Evolutionary conservation across 2,888 invertebrate species (phyloP).

Genomic region (Apamea sordens): DNA sequence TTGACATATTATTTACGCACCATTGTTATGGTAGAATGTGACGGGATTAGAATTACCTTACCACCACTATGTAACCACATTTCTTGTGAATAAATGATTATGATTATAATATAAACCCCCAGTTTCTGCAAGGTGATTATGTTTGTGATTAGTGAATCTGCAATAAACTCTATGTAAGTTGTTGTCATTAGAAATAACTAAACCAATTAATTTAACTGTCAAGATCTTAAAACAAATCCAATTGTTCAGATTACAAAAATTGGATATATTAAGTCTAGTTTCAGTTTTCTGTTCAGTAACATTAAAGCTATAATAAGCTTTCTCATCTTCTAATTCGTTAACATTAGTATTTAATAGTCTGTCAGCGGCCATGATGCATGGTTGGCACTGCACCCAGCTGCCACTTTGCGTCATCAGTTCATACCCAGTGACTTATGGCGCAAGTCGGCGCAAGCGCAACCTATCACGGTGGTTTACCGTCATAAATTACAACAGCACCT

Average conservation of each 20-base stretch:
- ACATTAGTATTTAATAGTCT: constrained; percentile 37
- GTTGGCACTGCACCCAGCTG: constrained; percentile 39
- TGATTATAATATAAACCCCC: no score
- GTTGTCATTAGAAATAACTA: constrained; percentile 11
- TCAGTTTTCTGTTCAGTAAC: background rate
- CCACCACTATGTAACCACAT: no score
- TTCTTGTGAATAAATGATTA: no score
- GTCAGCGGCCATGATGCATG: constrained; percentile 31
- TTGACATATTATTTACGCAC: no score
- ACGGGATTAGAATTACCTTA: no score
- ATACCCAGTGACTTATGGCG: constrained; percentile 32
- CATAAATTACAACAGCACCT: constrained; percentile 10
- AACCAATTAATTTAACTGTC: background rate
- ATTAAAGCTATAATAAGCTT: constrained; percentile 21
- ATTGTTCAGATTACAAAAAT: background rate
- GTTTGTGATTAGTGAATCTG: constrained; percentile 11
- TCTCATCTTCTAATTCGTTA: constrained; percentile 23
- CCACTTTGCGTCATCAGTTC: constrained; percentile 22
- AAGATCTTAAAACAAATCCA: background rate
- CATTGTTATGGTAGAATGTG: no score
- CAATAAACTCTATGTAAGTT: background rate
- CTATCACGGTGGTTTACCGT: constrained; percentile 19
- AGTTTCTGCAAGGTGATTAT: background rate
- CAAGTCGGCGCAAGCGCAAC: constrained; percentile 19
- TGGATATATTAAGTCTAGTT: background rate